Evolutionary conservation across 2,888 invertebrate species (phyloP).

Genomic region (Clitarchus hookeri): DNA sequence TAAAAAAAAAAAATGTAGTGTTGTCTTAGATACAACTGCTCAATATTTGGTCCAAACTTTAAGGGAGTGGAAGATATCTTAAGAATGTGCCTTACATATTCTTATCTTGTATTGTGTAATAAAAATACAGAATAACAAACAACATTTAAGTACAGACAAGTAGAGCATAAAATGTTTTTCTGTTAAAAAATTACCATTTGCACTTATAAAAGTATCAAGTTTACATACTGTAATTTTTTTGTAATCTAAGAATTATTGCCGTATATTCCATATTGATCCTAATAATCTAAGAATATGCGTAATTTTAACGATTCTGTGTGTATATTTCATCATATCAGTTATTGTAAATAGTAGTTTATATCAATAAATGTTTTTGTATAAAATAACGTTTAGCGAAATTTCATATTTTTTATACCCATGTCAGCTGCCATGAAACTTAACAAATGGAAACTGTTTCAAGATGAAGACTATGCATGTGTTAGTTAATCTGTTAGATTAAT

Average conservation of each 20-base stretch:
- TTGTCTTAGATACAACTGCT: not conserved
- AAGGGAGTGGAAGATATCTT: not conserved
- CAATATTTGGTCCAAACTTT: conserved; percentile 1
- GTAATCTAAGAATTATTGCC: no score
- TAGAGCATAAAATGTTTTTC: not conserved
- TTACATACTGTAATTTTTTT: not conserved
- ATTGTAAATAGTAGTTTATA: conserved; percentile 3
- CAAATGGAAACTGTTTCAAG: no score
- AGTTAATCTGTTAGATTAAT: no score
- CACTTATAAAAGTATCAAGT: not conserved
- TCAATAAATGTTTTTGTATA: conserved; percentile 5
- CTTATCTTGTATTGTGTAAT: not conserved
- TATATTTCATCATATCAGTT: not conserved
- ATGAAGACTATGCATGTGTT: no score
- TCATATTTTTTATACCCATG: not conserved
- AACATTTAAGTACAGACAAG: not conserved
- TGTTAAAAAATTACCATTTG: not conserved
- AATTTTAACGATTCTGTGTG: not conserved
- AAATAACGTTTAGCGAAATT: not conserved
- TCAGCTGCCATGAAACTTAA: not conserved
- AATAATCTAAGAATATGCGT: not conserved
- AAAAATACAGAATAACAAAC: not conserved
- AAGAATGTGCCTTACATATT: not conserved
- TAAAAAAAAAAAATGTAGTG: not conserved
- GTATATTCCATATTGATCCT: not conserved